Evolutionary conservation across 2,797 vertebrate genomes (phyloP).

Genomic region (Myotis planiceps): DNA sequence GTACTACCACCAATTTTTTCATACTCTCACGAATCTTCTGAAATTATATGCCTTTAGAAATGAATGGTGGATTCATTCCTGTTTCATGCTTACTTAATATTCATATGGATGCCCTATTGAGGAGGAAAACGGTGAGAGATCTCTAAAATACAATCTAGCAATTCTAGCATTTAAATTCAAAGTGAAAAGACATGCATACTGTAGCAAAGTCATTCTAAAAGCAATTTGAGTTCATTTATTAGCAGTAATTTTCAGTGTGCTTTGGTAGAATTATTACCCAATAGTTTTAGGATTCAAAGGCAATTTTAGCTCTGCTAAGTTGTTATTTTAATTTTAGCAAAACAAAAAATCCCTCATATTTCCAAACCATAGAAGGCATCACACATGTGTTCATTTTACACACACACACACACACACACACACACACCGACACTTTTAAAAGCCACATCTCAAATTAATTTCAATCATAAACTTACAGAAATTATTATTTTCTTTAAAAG

Average conservation of each 20-base stretch:
- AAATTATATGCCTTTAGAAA: background rate
- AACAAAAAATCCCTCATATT: background rate
- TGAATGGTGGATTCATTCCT: background rate
- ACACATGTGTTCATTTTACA: fast-evolving
- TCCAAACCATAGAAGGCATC: background rate
- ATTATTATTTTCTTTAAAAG: background rate
- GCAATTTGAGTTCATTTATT: conserved; percentile 37
- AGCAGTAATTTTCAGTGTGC: conserved; percentile 4
- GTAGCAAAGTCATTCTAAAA: conserved; percentile 36
- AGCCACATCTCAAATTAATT: background rate
- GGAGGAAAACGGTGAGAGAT: background rate
- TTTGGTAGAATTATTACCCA: conserved; percentile 44
- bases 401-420: background rate
- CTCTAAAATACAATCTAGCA: background rate
- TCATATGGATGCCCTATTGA: background rate
- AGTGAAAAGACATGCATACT: background rate
- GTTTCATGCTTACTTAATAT: background rate
- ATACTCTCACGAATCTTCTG: background rate
- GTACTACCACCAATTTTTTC: background rate
- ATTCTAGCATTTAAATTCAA: conserved; percentile 46
- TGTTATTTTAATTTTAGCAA: conserved; percentile 33
- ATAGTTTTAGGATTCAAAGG: background rate
- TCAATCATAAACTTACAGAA: background rate
- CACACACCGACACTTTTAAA: background rate
- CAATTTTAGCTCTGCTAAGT: background rate